Base-by-base conservation (phyloP, 2,888 invertebrate species). In the Nymphalis urticae region DNA sequence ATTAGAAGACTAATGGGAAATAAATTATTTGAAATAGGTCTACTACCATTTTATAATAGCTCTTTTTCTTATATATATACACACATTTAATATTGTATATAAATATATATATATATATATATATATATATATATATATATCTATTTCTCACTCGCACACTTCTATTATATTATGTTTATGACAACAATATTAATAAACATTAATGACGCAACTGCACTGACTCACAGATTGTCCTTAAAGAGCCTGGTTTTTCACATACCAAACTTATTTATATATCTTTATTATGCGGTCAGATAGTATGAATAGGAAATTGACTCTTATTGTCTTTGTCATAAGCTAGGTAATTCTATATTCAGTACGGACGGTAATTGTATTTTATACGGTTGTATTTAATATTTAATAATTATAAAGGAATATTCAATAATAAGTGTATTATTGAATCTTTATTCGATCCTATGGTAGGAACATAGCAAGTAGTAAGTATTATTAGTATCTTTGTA, bases 131-230 rank as follows among this genome's bases (percentile, higher is more conserved):
- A 21, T 21, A 21, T 13, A 42, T 13, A 42, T 13, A 42, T 42
- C 13, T 2, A 42, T 42, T 42, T 42, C 42, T 42, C 42, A 42
- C 42, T 13, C 42, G 42, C 42, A 42, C 13, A 13, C 10, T 42
- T 13, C 10, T 42, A 42, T 13, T 13, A 42, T 42, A 3, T 42
- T 13, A 42, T 42, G 27, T 32, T 24, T 50, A 47, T 50, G n/a
- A 51, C 7, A 24, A 21, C 47, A 36, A 56, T 69, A 69, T 36
- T 62, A 61, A 62, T 61, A 64, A 56, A 56, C 56, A 62, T n/a
- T 64, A 54, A 64, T 62, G 58, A 58, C 36, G 58, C 21, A 64
- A 64, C 56, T 50, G n/a, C 10, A 50, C 36, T 69, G 65, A 64
- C 50, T 65, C 54, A 66, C 47, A 10, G 53, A 16, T 5, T 60